These are phyloP conservation scores for Abramis brama DNA, from an alignment of 2,113 vertebrate genomes.

Conservation along the genomic window DNA sequence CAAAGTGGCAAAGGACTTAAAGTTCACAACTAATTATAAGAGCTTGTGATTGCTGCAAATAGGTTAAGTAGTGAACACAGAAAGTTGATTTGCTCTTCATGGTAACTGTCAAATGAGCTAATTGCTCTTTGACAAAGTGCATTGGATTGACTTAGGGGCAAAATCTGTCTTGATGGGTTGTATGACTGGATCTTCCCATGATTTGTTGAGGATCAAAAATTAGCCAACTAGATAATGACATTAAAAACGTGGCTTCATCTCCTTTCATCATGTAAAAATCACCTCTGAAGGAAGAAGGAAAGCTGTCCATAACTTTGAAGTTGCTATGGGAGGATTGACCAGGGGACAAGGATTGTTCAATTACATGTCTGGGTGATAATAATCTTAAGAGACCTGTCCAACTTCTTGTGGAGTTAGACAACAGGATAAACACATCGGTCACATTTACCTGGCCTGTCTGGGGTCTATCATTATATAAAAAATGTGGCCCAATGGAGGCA, in stretches of 20 bases:
- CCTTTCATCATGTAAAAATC: not conserved
- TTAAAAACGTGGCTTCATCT: not conserved
- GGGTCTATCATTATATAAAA: no score
- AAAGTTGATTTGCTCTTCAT: conserved; percentile 1
- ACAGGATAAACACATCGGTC: not conserved
- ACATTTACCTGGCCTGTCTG: not conserved
- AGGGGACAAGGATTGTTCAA: not conserved
- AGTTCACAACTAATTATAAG: conserved; percentile 32
- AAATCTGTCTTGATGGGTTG: not conserved
- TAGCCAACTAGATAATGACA: not conserved
- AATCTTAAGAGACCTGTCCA: not conserved
- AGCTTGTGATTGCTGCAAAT: conserved; percentile 16
- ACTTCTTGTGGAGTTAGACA: not conserved
- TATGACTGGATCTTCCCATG: not conserved
- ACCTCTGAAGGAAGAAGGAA: not conserved
- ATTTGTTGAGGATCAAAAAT: not conserved
- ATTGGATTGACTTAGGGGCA: not conserved
- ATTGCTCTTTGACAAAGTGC: conserved; percentile 24
- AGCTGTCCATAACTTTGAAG: not conserved
- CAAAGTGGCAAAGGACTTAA: conserved; percentile 29
- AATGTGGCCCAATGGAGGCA: no score
- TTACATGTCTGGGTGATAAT: conserved; percentile 1
- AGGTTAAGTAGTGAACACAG: conserved; percentile 23
- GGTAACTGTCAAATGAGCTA: conserved; percentile 14
- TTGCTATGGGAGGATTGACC: not conserved